phyloP scores from a whole-genome alignment of 2,113 vertebrate genomes.

The Caranx melampygus region DNA sequence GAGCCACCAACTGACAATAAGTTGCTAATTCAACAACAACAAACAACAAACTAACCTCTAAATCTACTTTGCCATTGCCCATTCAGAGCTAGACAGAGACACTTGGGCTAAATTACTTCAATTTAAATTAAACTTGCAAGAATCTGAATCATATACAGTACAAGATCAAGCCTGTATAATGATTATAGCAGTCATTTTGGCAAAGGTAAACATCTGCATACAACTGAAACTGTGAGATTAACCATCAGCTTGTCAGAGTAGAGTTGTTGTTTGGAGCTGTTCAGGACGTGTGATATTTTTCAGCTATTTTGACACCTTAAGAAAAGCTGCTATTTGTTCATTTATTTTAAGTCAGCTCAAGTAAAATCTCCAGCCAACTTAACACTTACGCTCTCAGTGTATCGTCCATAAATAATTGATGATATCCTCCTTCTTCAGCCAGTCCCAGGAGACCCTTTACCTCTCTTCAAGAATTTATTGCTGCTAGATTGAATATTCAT shows the following conservation, averaged over 20 bases:
- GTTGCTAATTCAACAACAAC: constrained; percentile 6
- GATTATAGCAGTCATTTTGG: neutral
- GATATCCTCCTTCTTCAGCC: neutral
- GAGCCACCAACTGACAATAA: neutral
- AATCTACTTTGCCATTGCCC: neutral
- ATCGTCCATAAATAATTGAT: constrained; percentile 27
- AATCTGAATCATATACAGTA: neutral
- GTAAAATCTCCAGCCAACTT: neutral
- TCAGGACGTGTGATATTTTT: neutral
- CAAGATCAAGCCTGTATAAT: neutral
- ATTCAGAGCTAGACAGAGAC: neutral
- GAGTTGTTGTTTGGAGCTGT: neutral
- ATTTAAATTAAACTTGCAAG: neutral
- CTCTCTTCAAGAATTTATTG: constrained; percentile 5
- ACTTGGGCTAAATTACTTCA: neutral
- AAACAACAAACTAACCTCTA: constrained; percentile 8
- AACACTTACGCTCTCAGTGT: neutral
- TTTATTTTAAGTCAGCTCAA: neutral
- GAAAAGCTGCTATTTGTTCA: neutral
- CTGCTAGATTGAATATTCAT: neutral
- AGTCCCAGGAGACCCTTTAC: constrained; percentile 13
- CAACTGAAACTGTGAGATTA: neutral
- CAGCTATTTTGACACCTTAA: constrained; percentile 1
- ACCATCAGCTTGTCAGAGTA: neutral
- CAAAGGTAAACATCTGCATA: neutral